These are phyloP conservation scores for Acholoe squamosa DNA, from an alignment of 2,888 invertebrate species.

Conservation along the genomic window DNA sequence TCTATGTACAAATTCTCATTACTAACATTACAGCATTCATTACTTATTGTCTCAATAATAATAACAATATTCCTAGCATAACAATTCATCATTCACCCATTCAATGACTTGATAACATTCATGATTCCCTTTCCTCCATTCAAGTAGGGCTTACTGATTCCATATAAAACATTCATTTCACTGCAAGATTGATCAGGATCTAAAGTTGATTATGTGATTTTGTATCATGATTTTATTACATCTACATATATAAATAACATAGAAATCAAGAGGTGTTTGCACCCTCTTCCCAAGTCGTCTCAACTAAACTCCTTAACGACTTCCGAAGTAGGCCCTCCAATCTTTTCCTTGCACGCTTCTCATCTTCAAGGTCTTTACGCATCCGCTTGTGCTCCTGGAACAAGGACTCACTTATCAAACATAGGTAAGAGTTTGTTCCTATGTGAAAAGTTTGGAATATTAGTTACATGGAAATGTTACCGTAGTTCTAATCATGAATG, in stretches of 20 bases:
- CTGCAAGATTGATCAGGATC: too few relatives aligned
- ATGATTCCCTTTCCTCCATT: too few relatives aligned
- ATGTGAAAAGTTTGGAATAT: too few relatives aligned
- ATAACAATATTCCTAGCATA: neutral
- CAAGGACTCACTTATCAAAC: too few relatives aligned
- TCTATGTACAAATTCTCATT: neutral
- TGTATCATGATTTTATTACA: neutral
- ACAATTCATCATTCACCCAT: neutral
- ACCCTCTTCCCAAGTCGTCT: conserved; percentile 58
- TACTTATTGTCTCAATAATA: neutral
- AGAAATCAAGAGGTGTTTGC: conserved; percentile 12
- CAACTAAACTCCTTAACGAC: conserved; percentile 70
- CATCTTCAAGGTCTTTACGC: conserved; percentile 87
- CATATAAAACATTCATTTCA: too few relatives aligned
- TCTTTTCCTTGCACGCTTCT: conserved; percentile 86
- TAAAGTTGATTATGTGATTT: too few relatives aligned
- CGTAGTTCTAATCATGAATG: too few relatives aligned
- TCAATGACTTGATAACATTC: neutral
- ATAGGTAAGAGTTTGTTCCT: too few relatives aligned
- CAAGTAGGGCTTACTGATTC: too few relatives aligned
- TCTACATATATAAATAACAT: conserved; percentile 9
- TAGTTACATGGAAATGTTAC: too few relatives aligned
- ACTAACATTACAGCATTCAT: neutral
- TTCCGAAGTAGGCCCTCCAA: conserved; percentile 83
- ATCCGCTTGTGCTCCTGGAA: conserved; percentile 80